Percentiles rank a stretch among this genome's conserved stretches.
Evolutionary conservation across 2,797 vertebrate species (phyloP).

Genomic region (Rhinoraja longicauda): DNA sequence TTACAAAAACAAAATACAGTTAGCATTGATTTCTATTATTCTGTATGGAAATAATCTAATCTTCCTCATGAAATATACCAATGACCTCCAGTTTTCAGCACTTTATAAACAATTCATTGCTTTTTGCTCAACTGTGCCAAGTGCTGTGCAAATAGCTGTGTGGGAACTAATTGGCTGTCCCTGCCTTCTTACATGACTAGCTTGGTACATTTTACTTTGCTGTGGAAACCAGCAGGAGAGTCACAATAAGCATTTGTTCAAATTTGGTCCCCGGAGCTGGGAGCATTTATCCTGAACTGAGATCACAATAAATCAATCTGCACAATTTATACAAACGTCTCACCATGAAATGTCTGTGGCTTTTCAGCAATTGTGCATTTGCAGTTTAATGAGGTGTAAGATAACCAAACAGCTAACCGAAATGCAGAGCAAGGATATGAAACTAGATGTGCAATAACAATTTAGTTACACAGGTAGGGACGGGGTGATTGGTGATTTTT

Average conservation of each 20-base stretch:
- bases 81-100: constrained; percentile 8
- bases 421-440: background rate
- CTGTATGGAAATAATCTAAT: constrained; percentile 14
- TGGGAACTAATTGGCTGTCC: constrained; percentile 31
- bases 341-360: background rate
- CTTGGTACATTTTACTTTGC: constrained; percentile 15
- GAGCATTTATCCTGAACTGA: constrained; percentile 26
- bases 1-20: background rate
- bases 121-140: constrained; percentile 21
- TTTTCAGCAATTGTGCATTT: constrained; percentile 19
- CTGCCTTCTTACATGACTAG: constrained; percentile 21
- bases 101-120: constrained; percentile 22
- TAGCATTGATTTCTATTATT: constrained; percentile 17
- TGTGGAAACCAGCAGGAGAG: background rate
- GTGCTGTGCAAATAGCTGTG: constrained; percentile 16
- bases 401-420: background rate
- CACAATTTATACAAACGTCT: constrained; percentile 14
- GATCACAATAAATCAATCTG: constrained; percentile 30
- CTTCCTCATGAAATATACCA: background rate
- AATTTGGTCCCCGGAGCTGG: constrained; percentile 12
- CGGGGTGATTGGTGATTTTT: background rate
- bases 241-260: constrained; percentile 31
- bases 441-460: background rate
- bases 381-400: constrained; percentile 9
- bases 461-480: background rate